Evolutionary conservation across 2,888 invertebrate species (phyloP).

Genomic region (Meteorus cinctellus): DNA sequence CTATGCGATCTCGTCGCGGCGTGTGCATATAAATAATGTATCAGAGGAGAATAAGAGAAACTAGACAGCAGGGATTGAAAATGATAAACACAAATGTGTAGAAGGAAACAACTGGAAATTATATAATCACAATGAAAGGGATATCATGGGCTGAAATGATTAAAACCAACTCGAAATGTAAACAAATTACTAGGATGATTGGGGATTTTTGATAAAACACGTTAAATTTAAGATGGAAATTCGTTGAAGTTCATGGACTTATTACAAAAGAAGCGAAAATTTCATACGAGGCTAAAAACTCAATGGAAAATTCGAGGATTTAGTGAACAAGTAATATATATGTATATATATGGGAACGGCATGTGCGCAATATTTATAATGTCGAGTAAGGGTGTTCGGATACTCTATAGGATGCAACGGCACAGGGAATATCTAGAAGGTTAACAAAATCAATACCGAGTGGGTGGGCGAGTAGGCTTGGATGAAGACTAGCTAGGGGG

Average conservation of each 20-base stretch:
- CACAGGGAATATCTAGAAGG: constrained; percentile 61
- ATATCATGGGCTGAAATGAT: too few species aligned
- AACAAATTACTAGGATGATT: too few species aligned
- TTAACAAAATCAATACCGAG: constrained; percentile 66
- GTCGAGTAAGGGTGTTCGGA: constrained; percentile 15
- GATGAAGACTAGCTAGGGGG: constrained; percentile 57
- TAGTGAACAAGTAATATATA: neutral
- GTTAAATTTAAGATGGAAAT: too few species aligned
- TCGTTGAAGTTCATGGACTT: too few species aligned
- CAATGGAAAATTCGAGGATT: neutral
- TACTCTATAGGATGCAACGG: constrained; percentile 35
- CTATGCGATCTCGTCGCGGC: constrained; percentile 28
- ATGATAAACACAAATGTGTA: constrained; percentile 1
- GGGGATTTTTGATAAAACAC: too few species aligned
- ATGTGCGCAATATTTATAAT: constrained; percentile 45
- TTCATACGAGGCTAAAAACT: too few species aligned
- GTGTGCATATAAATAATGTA: constrained; percentile 44
- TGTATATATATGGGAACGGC: neutral
- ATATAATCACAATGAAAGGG: constrained; percentile 17
- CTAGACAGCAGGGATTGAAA: neutral
- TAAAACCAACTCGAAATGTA: too few species aligned
- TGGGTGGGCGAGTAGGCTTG: constrained; percentile 53
- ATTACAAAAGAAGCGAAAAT: too few species aligned
- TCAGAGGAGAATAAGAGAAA: constrained; percentile 19
- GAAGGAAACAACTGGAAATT: constrained; percentile 18